Evolutionary conservation across 2,888 invertebrate genomes (phyloP).

Genomic region (Sminthurinus aureus): DNA sequence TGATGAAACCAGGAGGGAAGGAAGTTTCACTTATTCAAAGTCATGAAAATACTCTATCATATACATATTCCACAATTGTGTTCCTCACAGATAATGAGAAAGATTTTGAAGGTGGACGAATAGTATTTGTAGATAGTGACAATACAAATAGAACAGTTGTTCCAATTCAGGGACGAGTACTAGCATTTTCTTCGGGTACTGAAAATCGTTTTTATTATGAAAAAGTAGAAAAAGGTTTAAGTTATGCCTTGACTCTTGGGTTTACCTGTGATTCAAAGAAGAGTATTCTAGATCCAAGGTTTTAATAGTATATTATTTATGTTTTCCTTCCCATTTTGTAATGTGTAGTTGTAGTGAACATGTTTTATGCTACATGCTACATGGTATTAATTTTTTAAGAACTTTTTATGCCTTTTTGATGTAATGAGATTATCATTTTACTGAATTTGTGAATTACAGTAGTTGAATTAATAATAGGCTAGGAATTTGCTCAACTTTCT

Average conservation of each 20-base stretch:
- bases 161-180: slow-evolving; percentile 78
- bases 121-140: slow-evolving; percentile 76
- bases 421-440: too few species aligned
- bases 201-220: slow-evolving; percentile 88
- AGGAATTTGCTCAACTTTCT: too few species aligned
- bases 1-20: slow-evolving; percentile 40
- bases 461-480: too few species aligned
- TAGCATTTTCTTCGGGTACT: slow-evolving; percentile 85
- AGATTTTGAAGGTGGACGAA: slow-evolving; percentile 84
- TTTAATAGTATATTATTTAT: not conserved
- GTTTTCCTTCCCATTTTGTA: not conserved
- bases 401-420: too few species aligned
- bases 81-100: slow-evolving; percentile 78
- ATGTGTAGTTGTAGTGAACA: too few species aligned
- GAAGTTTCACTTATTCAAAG: slow-evolving; percentile 4
- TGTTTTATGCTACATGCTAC: too few species aligned
- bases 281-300: slow-evolving; percentile 44
- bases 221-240: slow-evolving; percentile 75
- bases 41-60: slow-evolving; percentile 25
- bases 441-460: too few species aligned
- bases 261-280: slow-evolving; percentile 79
- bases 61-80: slow-evolving; percentile 76
- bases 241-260: slow-evolving; percentile 85
- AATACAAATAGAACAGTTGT: slow-evolving; percentile 76
- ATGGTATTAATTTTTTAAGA: too few species aligned